These are phyloP conservation scores for Campoletis sonorensis DNA, from an alignment of 1,140 invertebrate species.

Conservation along the genomic window DNA sequence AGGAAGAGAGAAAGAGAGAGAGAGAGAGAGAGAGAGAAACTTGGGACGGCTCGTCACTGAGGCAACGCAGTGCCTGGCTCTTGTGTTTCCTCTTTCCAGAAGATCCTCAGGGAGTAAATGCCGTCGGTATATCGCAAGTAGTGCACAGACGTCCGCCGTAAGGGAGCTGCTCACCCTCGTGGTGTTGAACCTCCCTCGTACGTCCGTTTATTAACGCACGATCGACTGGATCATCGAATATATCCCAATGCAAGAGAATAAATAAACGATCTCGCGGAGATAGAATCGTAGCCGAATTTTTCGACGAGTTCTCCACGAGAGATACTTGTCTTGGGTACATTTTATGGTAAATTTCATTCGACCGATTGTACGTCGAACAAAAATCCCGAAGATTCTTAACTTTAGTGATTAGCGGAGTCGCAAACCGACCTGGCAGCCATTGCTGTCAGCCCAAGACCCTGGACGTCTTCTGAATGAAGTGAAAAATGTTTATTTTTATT, in stretches of 20 bases:
- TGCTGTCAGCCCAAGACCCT: too few species aligned
- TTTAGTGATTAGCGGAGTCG: too few species aligned
- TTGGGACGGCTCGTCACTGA: constrained; percentile 37
- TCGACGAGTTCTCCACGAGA: not conserved
- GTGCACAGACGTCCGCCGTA: not conserved
- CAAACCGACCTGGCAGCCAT: too few species aligned
- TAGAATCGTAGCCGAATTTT: constrained; percentile 26
- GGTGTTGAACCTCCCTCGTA: not conserved
- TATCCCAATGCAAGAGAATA: constrained; percentile 31
- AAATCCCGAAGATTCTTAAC: too few species aligned
- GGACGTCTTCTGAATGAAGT: not conserved
- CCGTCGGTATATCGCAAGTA: not conserved
- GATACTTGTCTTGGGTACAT: too few species aligned
- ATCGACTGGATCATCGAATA: constrained; percentile 59
- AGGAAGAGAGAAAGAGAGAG: not conserved
- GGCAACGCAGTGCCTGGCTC: not conserved
- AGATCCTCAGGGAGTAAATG: constrained; percentile 48
- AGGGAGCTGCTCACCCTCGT: not conserved
- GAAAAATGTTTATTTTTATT: too few species aligned
- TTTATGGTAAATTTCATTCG: too few species aligned
- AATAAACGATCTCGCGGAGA: constrained; percentile 1
- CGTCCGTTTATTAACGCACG: constrained; percentile 57
- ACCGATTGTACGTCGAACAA: too few species aligned
- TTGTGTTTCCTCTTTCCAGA: constrained; percentile 53
- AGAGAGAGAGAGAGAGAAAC: constrained; percentile 29